Base-by-base conservation (phyloP, 35 echinoderm and acorn worm species). In the Ophiothrix spiculata region DNA sequence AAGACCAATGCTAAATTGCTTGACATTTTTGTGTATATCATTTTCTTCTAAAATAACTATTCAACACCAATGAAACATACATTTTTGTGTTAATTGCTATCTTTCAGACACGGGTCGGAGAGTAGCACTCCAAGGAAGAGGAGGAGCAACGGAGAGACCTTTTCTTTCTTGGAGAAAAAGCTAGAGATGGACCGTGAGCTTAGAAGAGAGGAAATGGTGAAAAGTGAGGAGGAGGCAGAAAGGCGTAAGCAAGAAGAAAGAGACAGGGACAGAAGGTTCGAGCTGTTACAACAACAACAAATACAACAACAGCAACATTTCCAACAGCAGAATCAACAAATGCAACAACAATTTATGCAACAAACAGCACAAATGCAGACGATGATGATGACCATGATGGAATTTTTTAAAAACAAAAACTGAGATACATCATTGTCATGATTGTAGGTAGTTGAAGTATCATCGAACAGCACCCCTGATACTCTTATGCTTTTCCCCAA, bases 311-410 rank as follows among this genome's bases (percentile, higher is more conserved):
- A 87, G 81, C 80, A 87, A 75, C 83, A 79, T 77, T 25, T 86
- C 21, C 64, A 86, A 41, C 89, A 91, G 33, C 82, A 85, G 74
- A 8, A 63, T 29, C 32, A 64, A 12, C 73, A 78, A 36, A 82
- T 79, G n/a, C 89, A 91, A 79, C 89, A 91, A 64, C 75, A 79
- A 33, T 40, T 49, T 32, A 74, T 79, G 63, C 82, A 91, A 39
- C 89, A 91, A 80, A 73, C 64, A 35, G 83, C 86, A 46, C 69
- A 84, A 33, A 84, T 84, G 31, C 79, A 89, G 64, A 83, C 69
- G 0, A 69, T 91, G 89, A 86, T 91, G 74, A 86, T 91, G 89
- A 42, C 83, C 16, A 34, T 85, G 11, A 4, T 91, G 12, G 86
- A 91, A 40, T 28, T 75, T 60, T 4, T 86, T 16, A 75, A 85